phyloP scores from a whole-genome alignment of 1,140 invertebrate genomes.

The Helicoverpa zea region DNA sequence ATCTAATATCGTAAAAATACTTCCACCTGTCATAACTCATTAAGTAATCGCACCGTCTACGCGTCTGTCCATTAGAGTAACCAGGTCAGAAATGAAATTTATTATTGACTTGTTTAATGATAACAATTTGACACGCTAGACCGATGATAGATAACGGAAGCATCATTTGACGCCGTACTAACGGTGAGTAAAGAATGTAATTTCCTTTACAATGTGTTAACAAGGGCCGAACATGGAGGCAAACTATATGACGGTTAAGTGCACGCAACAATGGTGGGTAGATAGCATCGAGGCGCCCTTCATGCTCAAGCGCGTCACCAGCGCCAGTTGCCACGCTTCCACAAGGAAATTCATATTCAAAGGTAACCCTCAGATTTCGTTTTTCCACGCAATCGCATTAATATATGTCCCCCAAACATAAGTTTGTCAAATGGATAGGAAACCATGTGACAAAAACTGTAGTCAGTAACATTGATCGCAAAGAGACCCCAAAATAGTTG shows the following conservation, averaged over 20 bases:
- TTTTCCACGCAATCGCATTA: slow-evolving; percentile 50
- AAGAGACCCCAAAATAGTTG: no score
- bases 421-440: background rate
- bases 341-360: slow-evolving; percentile 58
- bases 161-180: slow-evolving; percentile 69
- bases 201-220: slow-evolving; percentile 85
- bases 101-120: slow-evolving; percentile 67
- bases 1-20: slow-evolving; percentile 34
- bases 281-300: slow-evolving; percentile 80
- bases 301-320: slow-evolving; percentile 49
- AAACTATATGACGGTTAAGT: slow-evolving; percentile 81
- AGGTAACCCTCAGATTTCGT: slow-evolving; percentile 51
- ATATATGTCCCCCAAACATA: slow-evolving; percentile 23
- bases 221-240: slow-evolving; percentile 78
- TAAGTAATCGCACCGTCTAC: slow-evolving; percentile 30
- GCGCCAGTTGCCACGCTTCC: slow-evolving; percentile 53
- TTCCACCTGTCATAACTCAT: slow-evolving; percentile 45
- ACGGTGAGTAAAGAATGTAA: slow-evolving; percentile 81
- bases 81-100: slow-evolving; percentile 43
- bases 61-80: slow-evolving; percentile 27
- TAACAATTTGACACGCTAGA: slow-evolving; percentile 76
- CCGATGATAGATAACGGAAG: slow-evolving; percentile 81
- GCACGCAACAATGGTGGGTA: slow-evolving; percentile 80
- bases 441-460: background rate
- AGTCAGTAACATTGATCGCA: background rate